Conservation (phyloP, 2,113 vertebrate genomes). For the Phrynosoma platyrhinos region DNA sequence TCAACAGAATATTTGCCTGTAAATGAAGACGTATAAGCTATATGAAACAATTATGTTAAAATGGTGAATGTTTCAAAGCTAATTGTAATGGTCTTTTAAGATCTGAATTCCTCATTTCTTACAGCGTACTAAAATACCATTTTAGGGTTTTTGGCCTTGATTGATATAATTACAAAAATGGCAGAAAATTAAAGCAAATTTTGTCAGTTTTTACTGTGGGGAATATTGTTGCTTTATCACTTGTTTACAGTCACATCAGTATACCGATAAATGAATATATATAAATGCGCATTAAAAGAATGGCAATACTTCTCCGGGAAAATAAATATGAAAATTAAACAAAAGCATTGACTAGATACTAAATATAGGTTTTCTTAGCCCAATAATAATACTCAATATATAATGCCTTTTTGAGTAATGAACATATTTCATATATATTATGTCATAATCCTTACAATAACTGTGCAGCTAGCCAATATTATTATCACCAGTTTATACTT, state of each 20-base stretch:
- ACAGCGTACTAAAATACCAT: constrained; percentile 85
- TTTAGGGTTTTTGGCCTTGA: constrained; percentile 86
- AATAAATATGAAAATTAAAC: constrained; percentile 71
- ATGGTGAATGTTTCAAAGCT: constrained; percentile 97
- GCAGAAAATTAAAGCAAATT: constrained; percentile 86
- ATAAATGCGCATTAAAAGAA: constrained; percentile 71
- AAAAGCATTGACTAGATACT: constrained; percentile 57
- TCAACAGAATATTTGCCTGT: constrained; percentile 88
- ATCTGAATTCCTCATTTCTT: constrained; percentile 92
- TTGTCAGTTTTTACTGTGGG: constrained; percentile 82
- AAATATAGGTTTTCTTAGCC: constrained; percentile 57
- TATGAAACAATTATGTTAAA: constrained; percentile 96
- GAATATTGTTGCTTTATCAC: constrained; percentile 83
- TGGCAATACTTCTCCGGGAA: constrained; percentile 72
- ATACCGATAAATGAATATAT: constrained; percentile 83
- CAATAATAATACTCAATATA: neutral
- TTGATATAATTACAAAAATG: constrained; percentile 89
- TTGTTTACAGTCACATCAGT: constrained; percentile 84
- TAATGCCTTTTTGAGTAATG: neutral
- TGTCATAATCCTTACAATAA: neutral
- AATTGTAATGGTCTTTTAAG: constrained; percentile 92
- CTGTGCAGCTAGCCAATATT: neutral
- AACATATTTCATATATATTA: neutral
- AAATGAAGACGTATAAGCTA: constrained; percentile 96
- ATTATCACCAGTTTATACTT: neutral